Conservation (phyloP, 1,140 invertebrate genomes). For the Oncopodura yosiiana region DNA sequence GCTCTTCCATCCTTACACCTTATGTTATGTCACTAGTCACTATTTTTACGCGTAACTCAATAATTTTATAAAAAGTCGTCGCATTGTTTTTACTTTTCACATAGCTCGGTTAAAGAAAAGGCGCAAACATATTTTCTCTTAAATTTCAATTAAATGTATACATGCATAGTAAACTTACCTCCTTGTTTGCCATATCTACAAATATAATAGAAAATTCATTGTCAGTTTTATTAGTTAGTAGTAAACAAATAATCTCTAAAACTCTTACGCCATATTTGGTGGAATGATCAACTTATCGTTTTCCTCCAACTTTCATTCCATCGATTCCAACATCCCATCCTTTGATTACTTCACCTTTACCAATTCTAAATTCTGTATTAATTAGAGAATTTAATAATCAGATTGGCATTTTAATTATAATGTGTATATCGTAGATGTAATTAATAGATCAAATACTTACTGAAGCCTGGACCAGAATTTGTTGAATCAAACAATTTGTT, state of each 20-base stretch:
- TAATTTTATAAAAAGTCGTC: too few relatives aligned
- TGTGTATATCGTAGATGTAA: too few relatives aligned
- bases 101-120: too few relatives aligned
- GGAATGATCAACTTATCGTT: constrained; percentile 74
- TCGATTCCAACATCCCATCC: constrained; percentile 80
- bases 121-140: too few relatives aligned
- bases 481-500: constrained; percentile 71
- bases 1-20: too few relatives aligned
- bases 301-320: constrained; percentile 89
- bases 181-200: constrained; percentile 23
- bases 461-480: constrained; percentile 64
- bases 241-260: neutral
- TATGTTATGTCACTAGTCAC: too few relatives aligned
- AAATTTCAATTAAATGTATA: too few relatives aligned
- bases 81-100: too few relatives aligned
- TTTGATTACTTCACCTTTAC: constrained; percentile 74
- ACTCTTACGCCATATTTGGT: constrained; percentile 66
- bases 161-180: neutral
- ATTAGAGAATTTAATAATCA: too few relatives aligned
- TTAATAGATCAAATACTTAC: too few relatives aligned
- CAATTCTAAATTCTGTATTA: constrained; percentile 75
- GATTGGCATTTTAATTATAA: too few relatives aligned
- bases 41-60: too few relatives aligned
- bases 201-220: neutral
- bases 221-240: neutral